Evolutionary conservation across 2,113 vertebrate genomes (phyloP).

Genomic region (Turdus rufiventris): DNA sequence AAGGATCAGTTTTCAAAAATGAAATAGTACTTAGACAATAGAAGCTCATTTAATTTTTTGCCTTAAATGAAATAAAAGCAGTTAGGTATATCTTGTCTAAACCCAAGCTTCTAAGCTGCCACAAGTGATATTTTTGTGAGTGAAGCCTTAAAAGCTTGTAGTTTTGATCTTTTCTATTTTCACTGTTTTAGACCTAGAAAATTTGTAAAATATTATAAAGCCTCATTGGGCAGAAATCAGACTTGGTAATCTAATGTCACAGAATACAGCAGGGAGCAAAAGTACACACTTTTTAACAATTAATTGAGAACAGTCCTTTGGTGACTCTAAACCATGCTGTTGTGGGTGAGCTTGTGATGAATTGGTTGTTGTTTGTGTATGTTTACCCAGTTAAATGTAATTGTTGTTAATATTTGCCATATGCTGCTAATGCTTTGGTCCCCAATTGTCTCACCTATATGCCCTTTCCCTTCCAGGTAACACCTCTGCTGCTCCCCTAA

Average conservation of each 20-base stretch:
- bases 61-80: background rate
- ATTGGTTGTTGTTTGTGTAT: no score
- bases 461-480: no score
- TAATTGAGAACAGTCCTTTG: background rate
- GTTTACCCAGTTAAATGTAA: no score
- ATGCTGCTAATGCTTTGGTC: no score
- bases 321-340: background rate
- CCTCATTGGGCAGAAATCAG: background rate
- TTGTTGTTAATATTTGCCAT: no score
- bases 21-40: background rate
- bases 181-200: background rate
- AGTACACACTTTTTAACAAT: background rate
- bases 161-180: background rate
- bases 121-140: background rate
- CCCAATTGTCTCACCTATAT: no score
- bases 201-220: background rate
- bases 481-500: no score
- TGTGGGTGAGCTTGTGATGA: no score
- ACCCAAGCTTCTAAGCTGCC: background rate
- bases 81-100: background rate
- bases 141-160: background rate
- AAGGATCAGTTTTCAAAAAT: background rate
- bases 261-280: background rate
- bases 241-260: background rate
- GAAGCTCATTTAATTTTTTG: background rate